phyloP scores from a whole-genome alignment of 2,888 invertebrate species.

The Dicyrtoma fusca region DNA sequence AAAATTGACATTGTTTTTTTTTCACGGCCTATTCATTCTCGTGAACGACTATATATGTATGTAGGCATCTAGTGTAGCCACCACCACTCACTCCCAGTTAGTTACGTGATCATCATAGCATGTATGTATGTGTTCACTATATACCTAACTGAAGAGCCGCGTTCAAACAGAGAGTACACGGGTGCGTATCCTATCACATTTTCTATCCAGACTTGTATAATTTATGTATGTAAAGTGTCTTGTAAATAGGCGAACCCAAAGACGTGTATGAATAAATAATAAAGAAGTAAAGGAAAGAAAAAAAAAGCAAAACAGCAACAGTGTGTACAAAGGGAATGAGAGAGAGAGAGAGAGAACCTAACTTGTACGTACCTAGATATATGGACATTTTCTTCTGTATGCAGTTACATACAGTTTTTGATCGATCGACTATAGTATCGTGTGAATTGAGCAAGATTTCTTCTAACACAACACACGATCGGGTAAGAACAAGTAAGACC shows the following conservation, averaged over 20 bases:
- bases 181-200: too few relatives aligned
- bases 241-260: slow-evolving; percentile 8
- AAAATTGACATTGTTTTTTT: slow-evolving; percentile 26
- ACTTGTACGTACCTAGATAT: too few relatives aligned
- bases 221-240: slow-evolving; percentile 10
- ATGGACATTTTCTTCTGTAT: too few relatives aligned
- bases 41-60: background rate
- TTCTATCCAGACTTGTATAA: background rate
- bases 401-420: slow-evolving; percentile 1
- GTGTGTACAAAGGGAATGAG: background rate
- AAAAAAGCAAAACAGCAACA: background rate
- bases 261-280: slow-evolving; percentile 25
- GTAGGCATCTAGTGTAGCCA: background rate
- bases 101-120: background rate
- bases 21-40: slow-evolving; percentile 5
- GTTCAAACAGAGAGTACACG: too few relatives aligned
- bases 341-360: too few relatives aligned
- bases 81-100: slow-evolving; percentile 1
- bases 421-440: slow-evolving; percentile 18
- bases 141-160: background rate
- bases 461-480: background rate
- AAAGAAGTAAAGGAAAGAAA: background rate
- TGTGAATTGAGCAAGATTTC: slow-evolving; percentile 18
- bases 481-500: background rate
- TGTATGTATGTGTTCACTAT: slow-evolving; percentile 2